A percentile compares a stretch with the other conserved stretches of the same genome.
Conservation (phyloP, 2,113 vertebrate genomes). For the Galemys pyrenaicus region DNA sequence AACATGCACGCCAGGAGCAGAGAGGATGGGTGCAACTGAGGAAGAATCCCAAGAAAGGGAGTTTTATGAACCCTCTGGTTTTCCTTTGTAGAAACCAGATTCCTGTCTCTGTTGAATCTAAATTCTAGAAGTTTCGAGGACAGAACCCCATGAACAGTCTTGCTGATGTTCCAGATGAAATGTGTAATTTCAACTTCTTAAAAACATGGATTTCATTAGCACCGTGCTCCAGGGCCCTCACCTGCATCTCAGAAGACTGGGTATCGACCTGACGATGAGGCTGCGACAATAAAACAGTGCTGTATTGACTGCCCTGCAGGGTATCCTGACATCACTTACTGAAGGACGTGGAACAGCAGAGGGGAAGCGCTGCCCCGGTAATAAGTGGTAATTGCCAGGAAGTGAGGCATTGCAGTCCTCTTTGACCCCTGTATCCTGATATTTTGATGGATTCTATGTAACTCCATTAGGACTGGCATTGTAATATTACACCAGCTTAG, state of each 20-base stretch:
- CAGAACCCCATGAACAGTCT: conserved; percentile 60
- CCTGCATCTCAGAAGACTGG: conserved; percentile 73
- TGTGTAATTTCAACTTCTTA: conserved; percentile 81
- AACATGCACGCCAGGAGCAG: background rate
- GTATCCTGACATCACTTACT: conserved; percentile 97
- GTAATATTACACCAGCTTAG: conserved; percentile 94
- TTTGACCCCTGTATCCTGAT: conserved; percentile 92
- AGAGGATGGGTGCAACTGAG: background rate
- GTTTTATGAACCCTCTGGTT: background rate
- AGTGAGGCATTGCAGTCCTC: conserved; percentile 89
- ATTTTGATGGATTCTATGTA: conserved; percentile 95
- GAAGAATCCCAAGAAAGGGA: background rate
- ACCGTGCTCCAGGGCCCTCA: conserved; percentile 72
- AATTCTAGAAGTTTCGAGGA: conserved; percentile 64
- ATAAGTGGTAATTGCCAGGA: conserved; percentile 98
- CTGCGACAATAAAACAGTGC: conserved; percentile 92
- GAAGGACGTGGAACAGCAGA: conserved; percentile 87
- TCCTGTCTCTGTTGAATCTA: conserved; percentile 51
- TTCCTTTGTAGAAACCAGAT: conserved; percentile 66
- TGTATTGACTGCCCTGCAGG: conserved; percentile 92
- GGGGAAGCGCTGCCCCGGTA: conserved; percentile 90
- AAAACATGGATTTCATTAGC: conserved; percentile 82
- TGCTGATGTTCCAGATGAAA: conserved; percentile 74
- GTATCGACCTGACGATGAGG: conserved; percentile 91
- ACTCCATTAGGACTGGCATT: conserved; percentile 96